Conservation (phyloP, 2,888 invertebrate species). For the Alloplasta piceator region DNA sequence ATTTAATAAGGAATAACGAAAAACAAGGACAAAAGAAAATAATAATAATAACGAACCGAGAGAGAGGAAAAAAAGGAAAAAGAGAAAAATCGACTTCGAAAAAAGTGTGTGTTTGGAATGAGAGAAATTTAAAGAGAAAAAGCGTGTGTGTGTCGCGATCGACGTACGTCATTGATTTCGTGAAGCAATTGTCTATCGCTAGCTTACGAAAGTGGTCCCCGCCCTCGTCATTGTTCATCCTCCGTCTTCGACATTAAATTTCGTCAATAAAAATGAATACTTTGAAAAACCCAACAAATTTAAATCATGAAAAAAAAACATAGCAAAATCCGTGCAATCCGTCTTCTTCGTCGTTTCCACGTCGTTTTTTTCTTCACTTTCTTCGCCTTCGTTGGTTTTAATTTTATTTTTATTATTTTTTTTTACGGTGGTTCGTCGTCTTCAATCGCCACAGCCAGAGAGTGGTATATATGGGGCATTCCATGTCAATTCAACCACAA, state of each 20-base stretch:
- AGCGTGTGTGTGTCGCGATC: conserved; percentile 64
- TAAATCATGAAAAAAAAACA: conserved; percentile 61
- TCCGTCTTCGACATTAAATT: conserved; percentile 76
- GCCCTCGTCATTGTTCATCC: conserved; percentile 77
- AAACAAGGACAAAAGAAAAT: conserved; percentile 14
- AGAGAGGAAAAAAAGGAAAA: not conserved
- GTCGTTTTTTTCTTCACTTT: conserved; percentile 19
- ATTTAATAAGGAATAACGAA: conserved; percentile 46
- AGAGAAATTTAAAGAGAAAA: conserved; percentile 46
- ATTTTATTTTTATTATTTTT: too few relatives aligned
- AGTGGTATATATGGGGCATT: not conserved
- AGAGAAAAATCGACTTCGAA: conserved; percentile 31
- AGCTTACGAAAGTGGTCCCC: conserved; percentile 75
- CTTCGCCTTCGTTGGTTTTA: conserved; percentile 20
- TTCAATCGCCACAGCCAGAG: conserved; percentile 41
- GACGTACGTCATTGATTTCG: conserved; percentile 66
- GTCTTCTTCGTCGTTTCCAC: conserved; percentile 51
- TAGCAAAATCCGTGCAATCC: conserved; percentile 45
- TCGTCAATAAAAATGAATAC: conserved; percentile 73
- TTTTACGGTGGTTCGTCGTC: conserved; percentile 50
- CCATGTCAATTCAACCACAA: too few relatives aligned
- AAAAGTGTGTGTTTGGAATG: conserved; percentile 56
- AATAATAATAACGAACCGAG: not conserved
- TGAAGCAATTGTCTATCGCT: conserved; percentile 66
- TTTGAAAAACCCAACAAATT: conserved; percentile 66